Percentiles rank a stretch among this genome's conserved stretches.
phyloP scores from a whole-genome alignment of 2,888 invertebrate species.

The Melanargia galathea region DNA sequence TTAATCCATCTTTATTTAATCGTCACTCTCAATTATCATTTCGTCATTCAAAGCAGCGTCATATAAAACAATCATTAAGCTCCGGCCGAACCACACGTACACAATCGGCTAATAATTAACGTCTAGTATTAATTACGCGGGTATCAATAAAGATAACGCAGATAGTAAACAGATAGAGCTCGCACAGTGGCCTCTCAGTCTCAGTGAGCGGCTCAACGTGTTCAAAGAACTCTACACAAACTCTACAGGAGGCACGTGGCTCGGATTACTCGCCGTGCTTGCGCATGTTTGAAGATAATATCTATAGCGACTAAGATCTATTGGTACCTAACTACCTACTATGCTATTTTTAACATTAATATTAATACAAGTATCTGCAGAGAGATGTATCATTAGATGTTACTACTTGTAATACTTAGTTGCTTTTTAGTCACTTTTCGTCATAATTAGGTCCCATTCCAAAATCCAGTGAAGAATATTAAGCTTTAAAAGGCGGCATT shows the following conservation, averaged over 20 bases:
- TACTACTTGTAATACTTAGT: no score
- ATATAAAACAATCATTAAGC: background rate
- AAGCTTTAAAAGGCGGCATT: no score
- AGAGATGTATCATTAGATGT: background rate
- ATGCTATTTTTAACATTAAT: background rate
- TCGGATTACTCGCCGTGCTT: conserved; percentile 47
- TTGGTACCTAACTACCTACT: no score
- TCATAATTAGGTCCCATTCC: no score
- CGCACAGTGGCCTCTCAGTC: no score
- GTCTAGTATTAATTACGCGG: conserved; percentile 27
- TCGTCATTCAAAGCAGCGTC: background rate
- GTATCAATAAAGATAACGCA: conserved; percentile 26
- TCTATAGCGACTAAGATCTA: conserved; percentile 11
- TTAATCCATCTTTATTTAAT: no score
- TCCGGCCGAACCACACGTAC: background rate
- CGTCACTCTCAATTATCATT: no score
- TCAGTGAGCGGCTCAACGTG: conserved; percentile 17
- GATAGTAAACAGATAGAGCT: conserved; percentile 28
- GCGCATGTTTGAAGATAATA: conserved; percentile 31
- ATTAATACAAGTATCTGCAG: background rate
- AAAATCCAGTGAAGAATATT: no score
- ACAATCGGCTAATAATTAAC: conserved; percentile 7
- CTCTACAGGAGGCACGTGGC: conserved; percentile 42
- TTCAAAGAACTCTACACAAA: conserved; percentile 42
- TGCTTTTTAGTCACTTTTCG: no score